Percentiles rank a stretch among this genome's conserved stretches.
These are phyloP conservation scores for Neoscelio sp. DNA, from an alignment of 2,888 invertebrate genomes.

Conservation along the genomic window DNA sequence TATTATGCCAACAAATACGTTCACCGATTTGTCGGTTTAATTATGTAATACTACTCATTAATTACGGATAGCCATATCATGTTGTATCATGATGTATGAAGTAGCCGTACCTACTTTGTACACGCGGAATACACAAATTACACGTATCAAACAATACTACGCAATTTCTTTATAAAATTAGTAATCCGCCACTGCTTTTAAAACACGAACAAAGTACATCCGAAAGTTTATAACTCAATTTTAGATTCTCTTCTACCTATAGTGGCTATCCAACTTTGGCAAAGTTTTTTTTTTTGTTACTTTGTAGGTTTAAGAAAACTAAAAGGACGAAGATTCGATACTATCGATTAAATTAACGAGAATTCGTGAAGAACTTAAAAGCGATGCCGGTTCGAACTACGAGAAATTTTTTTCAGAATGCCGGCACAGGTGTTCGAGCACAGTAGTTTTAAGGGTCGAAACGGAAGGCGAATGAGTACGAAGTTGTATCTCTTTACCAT, in stretches of 20 bases:
- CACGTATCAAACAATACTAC: too few species aligned
- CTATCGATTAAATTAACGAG: constrained; percentile 54
- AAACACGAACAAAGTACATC: too few species aligned
- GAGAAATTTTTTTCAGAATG: constrained; percentile 31
- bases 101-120: constrained; percentile 10
- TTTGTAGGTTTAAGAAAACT: constrained; percentile 25
- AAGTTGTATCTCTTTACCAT: too few species aligned
- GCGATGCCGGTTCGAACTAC: constrained; percentile 36
- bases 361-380: constrained; percentile 37
- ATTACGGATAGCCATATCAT: constrained; percentile 44
- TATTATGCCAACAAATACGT: constrained; percentile 30
- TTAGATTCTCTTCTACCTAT: background rate
- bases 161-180: too few species aligned
- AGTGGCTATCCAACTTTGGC: constrained; percentile 10
- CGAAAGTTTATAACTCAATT: background rate
- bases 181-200: too few species aligned
- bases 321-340: constrained; percentile 20
- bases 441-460: constrained; percentile 33
- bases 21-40: constrained; percentile 30
- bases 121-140: background rate
- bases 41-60: constrained; percentile 46
- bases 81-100: constrained; percentile 33
- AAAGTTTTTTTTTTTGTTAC: constrained; percentile 20
- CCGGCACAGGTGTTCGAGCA: constrained; percentile 43
- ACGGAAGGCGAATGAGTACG: too few species aligned